Conservation (phyloP, 2,797 vertebrate species). For the Phoebastria nigripes region DNA sequence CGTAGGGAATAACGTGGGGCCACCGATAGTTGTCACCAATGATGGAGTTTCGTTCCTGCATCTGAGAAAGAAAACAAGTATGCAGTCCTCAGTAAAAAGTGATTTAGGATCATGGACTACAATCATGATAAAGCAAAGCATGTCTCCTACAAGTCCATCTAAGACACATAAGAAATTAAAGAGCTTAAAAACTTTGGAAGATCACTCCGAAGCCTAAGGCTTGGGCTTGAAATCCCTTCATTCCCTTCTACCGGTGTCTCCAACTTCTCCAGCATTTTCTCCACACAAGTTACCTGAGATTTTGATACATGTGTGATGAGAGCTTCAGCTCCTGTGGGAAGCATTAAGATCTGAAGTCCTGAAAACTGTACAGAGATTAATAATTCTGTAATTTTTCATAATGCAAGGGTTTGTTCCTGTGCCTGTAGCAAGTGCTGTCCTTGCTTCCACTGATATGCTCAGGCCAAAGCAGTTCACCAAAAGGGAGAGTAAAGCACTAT, state of each 20-base stretch:
- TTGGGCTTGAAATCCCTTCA: background rate
- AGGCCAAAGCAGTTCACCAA: background rate
- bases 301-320: background rate
- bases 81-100: background rate
- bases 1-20: constrained; percentile 87
- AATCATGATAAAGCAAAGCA: background rate
- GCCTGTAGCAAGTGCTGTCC: background rate
- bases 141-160: background rate
- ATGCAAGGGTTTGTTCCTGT: background rate
- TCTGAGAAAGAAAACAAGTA: constrained; percentile 52
- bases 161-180: background rate
- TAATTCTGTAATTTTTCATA: background rate
- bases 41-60: constrained; percentile 82
- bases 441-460: background rate
- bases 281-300: background rate
- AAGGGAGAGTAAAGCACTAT: background rate
- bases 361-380: background rate
- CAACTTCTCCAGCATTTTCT: background rate
- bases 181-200: background rate
- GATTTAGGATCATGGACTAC: background rate
- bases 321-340: background rate
- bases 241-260: background rate
- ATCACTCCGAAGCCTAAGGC: background rate
- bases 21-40: constrained; percentile 86
- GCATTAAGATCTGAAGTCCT: background rate